These are phyloP conservation scores for Pentamera pediparva DNA, from an alignment of 53 echinoderm and acorn worm species.

Conservation along the genomic window DNA sequence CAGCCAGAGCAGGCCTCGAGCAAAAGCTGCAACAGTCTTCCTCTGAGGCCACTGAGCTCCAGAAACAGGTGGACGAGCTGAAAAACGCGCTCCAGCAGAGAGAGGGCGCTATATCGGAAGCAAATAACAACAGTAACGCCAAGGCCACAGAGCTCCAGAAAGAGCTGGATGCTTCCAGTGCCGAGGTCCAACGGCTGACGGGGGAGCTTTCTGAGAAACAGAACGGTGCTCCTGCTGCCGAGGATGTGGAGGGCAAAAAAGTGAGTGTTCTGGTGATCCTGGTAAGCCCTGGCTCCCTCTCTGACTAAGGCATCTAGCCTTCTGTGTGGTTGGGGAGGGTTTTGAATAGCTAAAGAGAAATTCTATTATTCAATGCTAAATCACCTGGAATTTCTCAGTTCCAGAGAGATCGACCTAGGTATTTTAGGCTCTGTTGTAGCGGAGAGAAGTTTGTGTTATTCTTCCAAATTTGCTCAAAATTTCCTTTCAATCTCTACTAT, in stretches of 20 bases:
- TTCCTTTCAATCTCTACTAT: no score
- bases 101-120: background rate
- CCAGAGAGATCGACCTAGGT: no score
- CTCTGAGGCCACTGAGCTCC: background rate
- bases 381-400: no score
- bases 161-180: background rate
- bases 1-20: constrained; percentile 39
- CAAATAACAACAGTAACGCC: background rate
- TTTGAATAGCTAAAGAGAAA: no score
- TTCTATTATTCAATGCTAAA: no score
- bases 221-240: background rate
- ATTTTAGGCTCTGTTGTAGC: no score
- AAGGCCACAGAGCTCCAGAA: background rate
- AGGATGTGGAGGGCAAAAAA: background rate
- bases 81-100: background rate
- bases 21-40: constrained; percentile 28
- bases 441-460: no score
- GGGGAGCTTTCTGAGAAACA: constrained; percentile 23
- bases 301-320: no score
- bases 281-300: background rate
- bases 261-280: background rate
- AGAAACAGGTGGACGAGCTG: constrained; percentile 6
- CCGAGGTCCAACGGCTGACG: constrained; percentile 8
- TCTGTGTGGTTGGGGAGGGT: no score
- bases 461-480: no score